Percentiles rank a stretch among this genome's conserved stretches.
phyloP scores from a whole-genome alignment of 2,797 vertebrate genomes.

The Dendrocincla tyrannina region DNA sequence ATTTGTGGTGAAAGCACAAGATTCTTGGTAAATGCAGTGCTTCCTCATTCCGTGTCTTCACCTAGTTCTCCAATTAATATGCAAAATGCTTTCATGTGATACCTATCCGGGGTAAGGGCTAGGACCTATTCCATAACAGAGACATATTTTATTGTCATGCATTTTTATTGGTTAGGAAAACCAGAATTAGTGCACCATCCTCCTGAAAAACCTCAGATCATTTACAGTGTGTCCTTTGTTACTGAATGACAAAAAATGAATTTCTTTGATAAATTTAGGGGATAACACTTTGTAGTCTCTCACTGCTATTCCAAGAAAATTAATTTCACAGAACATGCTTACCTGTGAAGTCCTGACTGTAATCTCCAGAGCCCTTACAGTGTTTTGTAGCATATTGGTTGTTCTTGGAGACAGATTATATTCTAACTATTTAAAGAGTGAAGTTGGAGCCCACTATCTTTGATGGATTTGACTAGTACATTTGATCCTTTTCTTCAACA shows the following conservation, averaged over 20 bases:
- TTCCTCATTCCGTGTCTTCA: slow-evolving; percentile 72
- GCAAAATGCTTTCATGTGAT: slow-evolving; percentile 68
- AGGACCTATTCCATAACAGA: slow-evolving; percentile 74
- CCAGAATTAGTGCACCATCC: background rate
- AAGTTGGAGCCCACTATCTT: slow-evolving; percentile 72
- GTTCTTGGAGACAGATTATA: slow-evolving; percentile 68
- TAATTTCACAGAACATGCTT: background rate
- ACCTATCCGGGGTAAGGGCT: slow-evolving; percentile 76
- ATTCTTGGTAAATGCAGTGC: background rate
- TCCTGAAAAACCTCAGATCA: background rate
- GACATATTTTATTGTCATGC: background rate
- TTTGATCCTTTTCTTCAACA: slow-evolving; percentile 58
- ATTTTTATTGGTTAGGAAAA: slow-evolving; percentile 38
- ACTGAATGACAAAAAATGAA: background rate
- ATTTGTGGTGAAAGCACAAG: background rate
- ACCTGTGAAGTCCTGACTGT: slow-evolving; percentile 82
- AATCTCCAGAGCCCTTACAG: slow-evolving; percentile 78
- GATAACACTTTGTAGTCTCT: background rate
- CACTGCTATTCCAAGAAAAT: background rate
- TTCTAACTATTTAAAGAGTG: slow-evolving; percentile 64
- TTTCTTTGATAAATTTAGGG: background rate
- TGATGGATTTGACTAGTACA: slow-evolving; percentile 75
- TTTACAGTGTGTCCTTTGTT: background rate
- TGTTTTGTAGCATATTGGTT: slow-evolving; percentile 76
- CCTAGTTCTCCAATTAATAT: slow-evolving; percentile 57